Percentiles rank a stretch among this genome's conserved stretches.
Evolutionary conservation across 2,797 vertebrate species (phyloP).

Genomic region (Chloroceryle amazona): DNA sequence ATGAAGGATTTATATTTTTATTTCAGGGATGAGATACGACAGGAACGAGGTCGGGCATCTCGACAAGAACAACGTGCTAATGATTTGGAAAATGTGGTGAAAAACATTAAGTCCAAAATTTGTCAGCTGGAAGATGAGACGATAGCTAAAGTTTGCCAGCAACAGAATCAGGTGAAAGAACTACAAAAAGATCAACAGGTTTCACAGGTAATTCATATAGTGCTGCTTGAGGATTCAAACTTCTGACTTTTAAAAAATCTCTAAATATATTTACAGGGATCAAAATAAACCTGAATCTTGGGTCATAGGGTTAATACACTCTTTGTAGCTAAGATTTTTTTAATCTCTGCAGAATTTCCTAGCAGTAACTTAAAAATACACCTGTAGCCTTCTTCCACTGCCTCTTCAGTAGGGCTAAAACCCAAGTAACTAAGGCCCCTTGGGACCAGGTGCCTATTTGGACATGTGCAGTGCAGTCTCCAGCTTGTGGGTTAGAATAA

Average conservation of each 20-base stretch:
- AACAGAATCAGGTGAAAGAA: slow-evolving; percentile 80
- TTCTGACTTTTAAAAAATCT: neutral
- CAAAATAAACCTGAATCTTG: neutral
- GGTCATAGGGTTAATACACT: neutral
- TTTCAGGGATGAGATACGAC: slow-evolving; percentile 84
- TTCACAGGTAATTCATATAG: slow-evolving; percentile 77
- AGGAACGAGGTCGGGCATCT: slow-evolving; percentile 79
- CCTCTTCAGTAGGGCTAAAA: neutral
- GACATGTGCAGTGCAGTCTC: neutral
- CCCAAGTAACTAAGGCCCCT: neutral
- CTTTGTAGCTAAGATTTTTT: neutral
- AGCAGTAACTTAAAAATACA: neutral
- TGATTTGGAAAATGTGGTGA: slow-evolving; percentile 86
- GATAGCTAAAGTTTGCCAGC: slow-evolving; percentile 83
- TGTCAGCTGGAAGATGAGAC: slow-evolving; percentile 89
- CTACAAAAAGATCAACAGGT: slow-evolving; percentile 83
- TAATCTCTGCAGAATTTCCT: neutral
- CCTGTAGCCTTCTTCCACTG: neutral
- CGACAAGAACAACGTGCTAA: slow-evolving; percentile 82
- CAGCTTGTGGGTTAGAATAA: neutral
- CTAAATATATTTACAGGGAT: neutral
- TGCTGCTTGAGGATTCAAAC: neutral
- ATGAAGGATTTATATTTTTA: neutral
- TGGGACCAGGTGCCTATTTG: neutral
- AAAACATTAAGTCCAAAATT: slow-evolving; percentile 86